phyloP scores from a whole-genome alignment of 2,797 vertebrate genomes.

The Cynodonichthys magdalenae region DNA sequence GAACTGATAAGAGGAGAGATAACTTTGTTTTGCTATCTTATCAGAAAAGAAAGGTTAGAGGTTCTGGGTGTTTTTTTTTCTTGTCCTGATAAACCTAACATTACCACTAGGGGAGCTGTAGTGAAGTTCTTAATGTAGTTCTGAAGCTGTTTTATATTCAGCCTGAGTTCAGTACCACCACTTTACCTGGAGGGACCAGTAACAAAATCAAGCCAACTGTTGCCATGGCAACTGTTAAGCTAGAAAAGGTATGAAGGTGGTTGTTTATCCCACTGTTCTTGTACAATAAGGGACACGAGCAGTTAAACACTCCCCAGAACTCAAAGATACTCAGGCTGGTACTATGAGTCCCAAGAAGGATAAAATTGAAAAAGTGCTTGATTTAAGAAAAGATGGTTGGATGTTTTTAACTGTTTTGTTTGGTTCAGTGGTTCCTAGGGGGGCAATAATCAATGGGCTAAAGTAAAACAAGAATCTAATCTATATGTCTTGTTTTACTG shows the following conservation, averaged over 20 bases:
- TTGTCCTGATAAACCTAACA: background rate
- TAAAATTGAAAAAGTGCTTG: too few species aligned
- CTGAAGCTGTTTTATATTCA: constrained; percentile 20
- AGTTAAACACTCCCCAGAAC: too few species aligned
- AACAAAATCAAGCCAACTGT: constrained; percentile 26
- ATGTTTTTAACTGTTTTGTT: too few species aligned
- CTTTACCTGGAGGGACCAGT: constrained; percentile 6
- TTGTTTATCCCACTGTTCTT: background rate
- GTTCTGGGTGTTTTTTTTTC: background rate
- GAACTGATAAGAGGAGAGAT: background rate
- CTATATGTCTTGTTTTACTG: too few species aligned
- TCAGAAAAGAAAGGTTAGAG: background rate
- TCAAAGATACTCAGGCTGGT: too few species aligned
- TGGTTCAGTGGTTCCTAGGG: background rate
- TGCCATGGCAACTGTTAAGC: constrained; percentile 40
- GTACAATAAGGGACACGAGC: too few species aligned
- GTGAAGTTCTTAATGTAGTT: constrained; percentile 11
- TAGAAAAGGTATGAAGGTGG: background rate
- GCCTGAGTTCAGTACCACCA: constrained; percentile 10
- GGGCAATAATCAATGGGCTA: too few species aligned
- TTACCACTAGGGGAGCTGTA: constrained; percentile 58
- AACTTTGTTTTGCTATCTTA: background rate
- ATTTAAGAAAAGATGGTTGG: too few species aligned
- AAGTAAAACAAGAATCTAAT: too few species aligned
- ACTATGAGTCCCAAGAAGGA: too few species aligned